Conservation (phyloP, 2,888 invertebrate genomes). For the Myathropa florea region DNA sequence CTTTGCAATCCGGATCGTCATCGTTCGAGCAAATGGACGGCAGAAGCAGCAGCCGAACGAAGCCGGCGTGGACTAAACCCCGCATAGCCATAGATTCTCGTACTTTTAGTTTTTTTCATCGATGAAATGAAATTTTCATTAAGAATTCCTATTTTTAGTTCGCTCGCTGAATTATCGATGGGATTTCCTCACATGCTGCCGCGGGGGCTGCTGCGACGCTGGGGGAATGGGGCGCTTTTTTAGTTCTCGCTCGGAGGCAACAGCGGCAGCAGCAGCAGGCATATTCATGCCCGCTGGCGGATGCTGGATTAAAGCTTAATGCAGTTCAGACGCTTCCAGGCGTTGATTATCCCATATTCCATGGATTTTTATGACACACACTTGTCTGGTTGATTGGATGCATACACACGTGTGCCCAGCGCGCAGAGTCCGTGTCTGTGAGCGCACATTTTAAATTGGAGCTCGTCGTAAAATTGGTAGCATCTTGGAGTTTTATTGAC, state of each 20-base stretch:
- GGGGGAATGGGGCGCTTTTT: neutral
- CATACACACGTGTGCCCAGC: neutral
- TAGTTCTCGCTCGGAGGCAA: neutral
- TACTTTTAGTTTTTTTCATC: conserved; percentile 15
- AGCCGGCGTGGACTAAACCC: neutral
- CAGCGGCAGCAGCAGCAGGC: too few relatives aligned
- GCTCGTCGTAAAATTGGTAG: conserved; percentile 54
- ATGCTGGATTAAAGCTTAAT: conserved; percentile 61
- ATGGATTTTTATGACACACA: conserved; percentile 57
- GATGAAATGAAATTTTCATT: conserved; percentile 61
- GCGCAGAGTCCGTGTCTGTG: neutral
- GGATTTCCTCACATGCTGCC: conserved; percentile 30
- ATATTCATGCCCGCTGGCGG: conserved; percentile 14
- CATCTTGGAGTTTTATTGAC: conserved; percentile 56
- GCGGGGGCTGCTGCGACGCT: neutral
- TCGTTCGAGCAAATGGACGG: neutral
- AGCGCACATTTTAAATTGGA: conserved; percentile 28
- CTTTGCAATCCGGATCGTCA: conserved; percentile 32
- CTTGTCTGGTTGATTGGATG: conserved; percentile 51
- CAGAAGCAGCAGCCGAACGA: neutral
- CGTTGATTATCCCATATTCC: conserved; percentile 61
- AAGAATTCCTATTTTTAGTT: conserved; percentile 61
- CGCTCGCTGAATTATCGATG: conserved; percentile 55
- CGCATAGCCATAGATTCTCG: neutral
- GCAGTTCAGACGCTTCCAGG: conserved; percentile 53